Evolutionary conservation across 2,797 vertebrate genomes (phyloP), one percentile per base, ranked within the genome.

Genomic region (Rallus crepitans): DNA sequence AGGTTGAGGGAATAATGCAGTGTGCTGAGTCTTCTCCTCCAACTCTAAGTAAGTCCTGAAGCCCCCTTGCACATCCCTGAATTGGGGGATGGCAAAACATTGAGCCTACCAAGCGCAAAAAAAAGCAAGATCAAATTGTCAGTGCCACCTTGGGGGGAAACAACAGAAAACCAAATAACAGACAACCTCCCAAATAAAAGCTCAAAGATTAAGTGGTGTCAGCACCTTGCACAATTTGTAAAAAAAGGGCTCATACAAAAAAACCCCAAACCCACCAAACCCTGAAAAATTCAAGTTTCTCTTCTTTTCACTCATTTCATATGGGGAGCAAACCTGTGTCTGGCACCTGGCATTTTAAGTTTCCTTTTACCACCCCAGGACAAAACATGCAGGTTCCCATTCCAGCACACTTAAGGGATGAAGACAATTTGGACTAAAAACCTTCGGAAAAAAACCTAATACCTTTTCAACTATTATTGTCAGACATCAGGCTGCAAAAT

Each of bases 401-500:
- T 78, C 31, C 55, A 70, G n/a, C 24, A 87, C 12, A 27, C 23
- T 72, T 64, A 53, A 56, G 33, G 20, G 17, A 73, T 30, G 25
- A 83, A 5, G 27, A 7, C 37, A 87, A 65, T 82, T 85, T 45
- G n/a, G 21, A 70, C 42, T 72, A 63, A 92, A 92, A 90, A 61
- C 3, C 55, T 79, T 7, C 79, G 16, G 9, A 65, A 80, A 83
- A 63, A 63, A 21, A 2, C 3, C 37, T 71, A 79, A 25, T 80
- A 86, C 11, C 33, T 68, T 10, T 82, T 92, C 68, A 91, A 63
- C 65, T 77, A 70, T 68, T 85, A 60, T 40, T 87, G 71, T 77
- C 87, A 91, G 56, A 68, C 15, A 48, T 70, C 39, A 85, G 35
- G 30, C 35, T 66, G 56, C 1, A 2, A 56, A 77, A 85, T 71